A percentile compares a stretch with the other conserved stretches of the same genome.
Conservation (phyloP, 2,113 vertebrate genomes). For the Ictalurus punctatus region DNA sequence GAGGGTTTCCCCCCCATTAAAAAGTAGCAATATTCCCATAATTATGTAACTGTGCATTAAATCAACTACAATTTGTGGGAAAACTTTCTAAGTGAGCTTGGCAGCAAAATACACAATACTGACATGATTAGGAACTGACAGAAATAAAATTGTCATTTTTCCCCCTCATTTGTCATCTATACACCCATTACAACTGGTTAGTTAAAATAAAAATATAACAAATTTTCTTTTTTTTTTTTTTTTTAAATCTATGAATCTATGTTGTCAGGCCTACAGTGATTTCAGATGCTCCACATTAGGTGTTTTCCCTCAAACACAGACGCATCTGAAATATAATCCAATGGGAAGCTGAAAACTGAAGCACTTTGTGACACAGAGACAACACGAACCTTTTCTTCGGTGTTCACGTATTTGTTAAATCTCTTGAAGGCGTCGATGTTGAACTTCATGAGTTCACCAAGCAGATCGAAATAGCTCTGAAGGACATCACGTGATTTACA, state of each 20-base stretch:
- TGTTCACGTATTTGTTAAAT: slow-evolving; percentile 98
- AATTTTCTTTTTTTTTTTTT: too few relatives aligned
- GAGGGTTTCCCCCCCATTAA: neutral
- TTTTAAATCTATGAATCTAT: neutral
- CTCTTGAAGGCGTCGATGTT: slow-evolving; percentile 97
- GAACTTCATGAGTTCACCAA: slow-evolving; percentile 99
- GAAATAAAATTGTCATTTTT: neutral
- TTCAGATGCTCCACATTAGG: neutral
- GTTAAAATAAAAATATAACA: neutral
- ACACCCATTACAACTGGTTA: neutral
- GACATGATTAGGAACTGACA: neutral
- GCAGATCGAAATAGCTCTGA: slow-evolving; percentile 97
- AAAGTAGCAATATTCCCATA: neutral
- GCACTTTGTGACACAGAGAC: neutral
- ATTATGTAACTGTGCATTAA: neutral
- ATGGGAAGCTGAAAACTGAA: neutral
- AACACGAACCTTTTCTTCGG: slow-evolving; percentile 87
- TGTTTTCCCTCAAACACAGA: neutral
- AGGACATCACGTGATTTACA: slow-evolving; percentile 95
- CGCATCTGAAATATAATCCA: neutral
- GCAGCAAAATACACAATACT: neutral
- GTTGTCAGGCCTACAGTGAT: neutral
- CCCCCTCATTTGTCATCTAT: neutral
- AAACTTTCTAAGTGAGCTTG: neutral
- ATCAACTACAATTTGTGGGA: neutral